phyloP scores from a whole-genome alignment of 2,797 vertebrate species.

The Sorex maritimensis region DNA sequence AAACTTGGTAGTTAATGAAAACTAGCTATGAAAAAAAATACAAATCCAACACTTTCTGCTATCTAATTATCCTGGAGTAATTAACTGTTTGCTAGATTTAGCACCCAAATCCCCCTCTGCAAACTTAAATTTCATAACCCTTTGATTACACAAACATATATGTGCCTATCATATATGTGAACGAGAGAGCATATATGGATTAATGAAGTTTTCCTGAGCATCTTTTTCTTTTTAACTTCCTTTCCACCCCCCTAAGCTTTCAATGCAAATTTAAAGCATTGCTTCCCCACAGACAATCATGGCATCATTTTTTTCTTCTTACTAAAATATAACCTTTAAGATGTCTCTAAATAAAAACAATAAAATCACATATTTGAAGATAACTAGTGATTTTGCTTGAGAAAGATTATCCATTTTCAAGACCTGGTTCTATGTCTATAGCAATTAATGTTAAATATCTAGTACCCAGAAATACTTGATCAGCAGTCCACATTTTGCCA shows the following conservation, averaged over 20 bases:
- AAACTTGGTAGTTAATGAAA: constrained; percentile 86
- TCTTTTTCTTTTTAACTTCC: constrained; percentile 72
- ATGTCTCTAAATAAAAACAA: constrained; percentile 83
- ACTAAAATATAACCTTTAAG: constrained; percentile 75
- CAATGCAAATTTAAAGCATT: constrained; percentile 77
- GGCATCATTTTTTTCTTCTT: constrained; percentile 77
- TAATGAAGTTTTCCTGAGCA: constrained; percentile 81
- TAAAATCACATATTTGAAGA: constrained; percentile 79
- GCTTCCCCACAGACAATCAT: constrained; percentile 74
- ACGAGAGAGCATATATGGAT: constrained; percentile 41
- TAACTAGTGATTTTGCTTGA: constrained; percentile 79
- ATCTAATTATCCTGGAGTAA: constrained; percentile 82
- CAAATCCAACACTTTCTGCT: constrained; percentile 79
- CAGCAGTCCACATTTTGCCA: constrained; percentile 1
- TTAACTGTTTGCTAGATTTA: constrained; percentile 86
- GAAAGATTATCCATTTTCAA: constrained; percentile 68
- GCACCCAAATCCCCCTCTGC: constrained; percentile 69
- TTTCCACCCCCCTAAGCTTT: constrained; percentile 60
- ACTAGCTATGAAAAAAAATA: constrained; percentile 77
- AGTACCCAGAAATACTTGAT: constrained; percentile 35
- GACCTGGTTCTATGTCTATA: constrained; percentile 61
- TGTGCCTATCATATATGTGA: constrained; percentile 61
- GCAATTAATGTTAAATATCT: constrained; percentile 58
- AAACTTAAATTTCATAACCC: constrained; percentile 75
- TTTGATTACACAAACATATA: constrained; percentile 75